These are phyloP conservation scores for Tragelaphus eurycerus DNA, from an alignment of 2,797 vertebrate species.

Conservation along the genomic window DNA sequence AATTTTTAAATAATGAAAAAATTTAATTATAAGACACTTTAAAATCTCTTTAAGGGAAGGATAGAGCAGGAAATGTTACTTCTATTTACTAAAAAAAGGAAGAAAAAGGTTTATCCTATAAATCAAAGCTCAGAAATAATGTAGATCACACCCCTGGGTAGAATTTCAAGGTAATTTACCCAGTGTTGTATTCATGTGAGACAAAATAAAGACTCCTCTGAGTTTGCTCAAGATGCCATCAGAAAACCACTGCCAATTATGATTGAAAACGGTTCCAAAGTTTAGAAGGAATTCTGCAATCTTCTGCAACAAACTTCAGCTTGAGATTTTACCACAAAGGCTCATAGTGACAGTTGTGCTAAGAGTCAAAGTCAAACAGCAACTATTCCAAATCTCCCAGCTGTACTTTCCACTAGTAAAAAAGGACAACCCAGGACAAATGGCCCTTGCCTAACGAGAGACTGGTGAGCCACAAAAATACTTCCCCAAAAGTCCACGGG, in stretches of 20 bases:
- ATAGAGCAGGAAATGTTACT: not conserved
- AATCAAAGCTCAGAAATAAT: not conserved
- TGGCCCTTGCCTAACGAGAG: not conserved
- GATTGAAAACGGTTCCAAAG: not conserved
- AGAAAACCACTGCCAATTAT: not conserved
- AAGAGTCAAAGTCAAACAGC: conserved; percentile 25
- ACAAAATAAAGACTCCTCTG: not conserved
- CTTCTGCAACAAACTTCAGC: not conserved
- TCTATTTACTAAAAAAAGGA: not conserved
- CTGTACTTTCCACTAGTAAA: conserved; percentile 1
- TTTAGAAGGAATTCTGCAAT: not conserved
- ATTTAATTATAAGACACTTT: not conserved
- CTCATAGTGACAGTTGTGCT: not conserved
- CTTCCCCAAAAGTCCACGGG: conserved; percentile 26
- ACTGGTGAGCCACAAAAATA: conserved; percentile 31
- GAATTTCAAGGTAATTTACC: not conserved
- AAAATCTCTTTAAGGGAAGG: conserved; percentile 15
- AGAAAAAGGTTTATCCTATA: not conserved
- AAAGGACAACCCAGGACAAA: not conserved
- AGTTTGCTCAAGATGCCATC: not conserved
- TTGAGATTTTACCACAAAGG: not conserved
- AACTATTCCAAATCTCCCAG: conserved; percentile 26
- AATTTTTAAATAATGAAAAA: not conserved
- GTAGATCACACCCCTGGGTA: not conserved
- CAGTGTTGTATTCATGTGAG: not conserved